Conservation (phyloP, 2,888 invertebrate genomes). For the Volucella zonaria region DNA sequence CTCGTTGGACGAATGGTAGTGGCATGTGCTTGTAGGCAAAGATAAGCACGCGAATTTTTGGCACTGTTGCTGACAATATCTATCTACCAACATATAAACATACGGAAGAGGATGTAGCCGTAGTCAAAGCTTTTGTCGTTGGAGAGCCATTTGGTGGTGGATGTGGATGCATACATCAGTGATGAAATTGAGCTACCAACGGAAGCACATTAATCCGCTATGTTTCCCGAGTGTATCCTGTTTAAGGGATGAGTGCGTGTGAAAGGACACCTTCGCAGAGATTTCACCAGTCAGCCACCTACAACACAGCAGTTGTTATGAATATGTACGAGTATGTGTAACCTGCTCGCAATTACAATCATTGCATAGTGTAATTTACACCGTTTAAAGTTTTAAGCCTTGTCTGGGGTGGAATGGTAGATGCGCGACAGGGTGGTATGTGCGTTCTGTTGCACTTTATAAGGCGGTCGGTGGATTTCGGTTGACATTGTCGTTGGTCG, state of each 20-base stretch:
- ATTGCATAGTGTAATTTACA: conserved; percentile 69
- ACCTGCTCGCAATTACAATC: conserved; percentile 67
- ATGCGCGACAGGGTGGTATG: neutral
- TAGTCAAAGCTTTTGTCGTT: conserved; percentile 18
- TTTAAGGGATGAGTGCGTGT: conserved; percentile 1
- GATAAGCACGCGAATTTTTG: conserved; percentile 71
- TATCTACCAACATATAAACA: neutral
- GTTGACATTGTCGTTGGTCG: conserved; percentile 39
- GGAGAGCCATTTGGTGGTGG: neutral
- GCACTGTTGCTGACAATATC: conserved; percentile 52
- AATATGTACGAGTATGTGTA: conserved; percentile 44
- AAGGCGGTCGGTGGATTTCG: conserved; percentile 32
- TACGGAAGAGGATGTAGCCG: no score
- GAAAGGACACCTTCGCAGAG: conserved; percentile 38
- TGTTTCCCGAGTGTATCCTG: conserved; percentile 51
- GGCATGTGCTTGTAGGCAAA: conserved; percentile 27
- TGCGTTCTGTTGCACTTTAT: conserved; percentile 11
- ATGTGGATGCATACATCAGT: conserved; percentile 9
- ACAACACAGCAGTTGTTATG: neutral
- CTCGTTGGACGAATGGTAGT: neutral
- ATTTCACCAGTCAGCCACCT: conserved; percentile 18
- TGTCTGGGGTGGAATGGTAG: conserved; percentile 53
- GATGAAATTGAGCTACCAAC: conserved; percentile 69
- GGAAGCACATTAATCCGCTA: conserved; percentile 69
- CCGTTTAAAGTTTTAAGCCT: conserved; percentile 73